Percentiles rank a stretch among this genome's conserved stretches.
phyloP scores from a whole-genome alignment of 2,888 invertebrate genomes.

The Xestia c-nigrum region DNA sequence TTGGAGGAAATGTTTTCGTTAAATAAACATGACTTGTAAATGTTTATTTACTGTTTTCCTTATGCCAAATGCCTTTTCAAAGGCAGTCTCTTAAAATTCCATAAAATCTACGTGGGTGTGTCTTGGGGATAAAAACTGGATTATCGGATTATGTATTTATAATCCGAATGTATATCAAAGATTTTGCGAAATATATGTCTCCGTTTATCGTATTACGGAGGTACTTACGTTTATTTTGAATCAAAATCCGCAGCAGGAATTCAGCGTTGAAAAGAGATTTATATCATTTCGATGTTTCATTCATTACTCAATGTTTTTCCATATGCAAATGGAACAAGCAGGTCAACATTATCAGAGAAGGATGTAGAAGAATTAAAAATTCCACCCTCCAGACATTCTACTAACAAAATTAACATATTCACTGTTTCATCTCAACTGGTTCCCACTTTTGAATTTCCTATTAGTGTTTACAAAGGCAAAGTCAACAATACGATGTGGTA shows the following conservation, averaged over 20 bases:
- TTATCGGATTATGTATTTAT: slow-evolving; percentile 79
- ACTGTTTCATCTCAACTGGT: slow-evolving; percentile 89
- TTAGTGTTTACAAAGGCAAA: slow-evolving; percentile 89
- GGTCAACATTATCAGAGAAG: slow-evolving; percentile 58
- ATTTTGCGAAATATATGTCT: slow-evolving; percentile 76
- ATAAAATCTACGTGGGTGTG: slow-evolving; percentile 79
- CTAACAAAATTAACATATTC: slow-evolving; percentile 88
- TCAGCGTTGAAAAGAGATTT: slow-evolving; percentile 2
- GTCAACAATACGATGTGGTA: slow-evolving; percentile 87
- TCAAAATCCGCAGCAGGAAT: slow-evolving; percentile 27
- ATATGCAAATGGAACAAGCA: slow-evolving; percentile 47
- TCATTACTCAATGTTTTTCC: slow-evolving; percentile 54
- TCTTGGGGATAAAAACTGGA: slow-evolving; percentile 82
- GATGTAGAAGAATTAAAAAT: slow-evolving; percentile 68
- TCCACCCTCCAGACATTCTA: slow-evolving; percentile 68
- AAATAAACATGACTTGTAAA: slow-evolving; percentile 58
- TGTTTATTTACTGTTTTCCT: slow-evolving; percentile 57
- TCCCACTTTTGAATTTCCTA: slow-evolving; percentile 89
- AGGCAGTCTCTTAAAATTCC: slow-evolving; percentile 80
- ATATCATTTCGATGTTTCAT: slow-evolving; percentile 23
- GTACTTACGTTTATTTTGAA: slow-evolving; percentile 30
- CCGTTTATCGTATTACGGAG: slow-evolving; percentile 39
- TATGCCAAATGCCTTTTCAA: slow-evolving; percentile 59
- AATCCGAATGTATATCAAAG: slow-evolving; percentile 82
- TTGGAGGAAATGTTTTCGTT: slow-evolving; percentile 43